Evolutionary conservation across 2,113 vertebrate genomes (phyloP), one percentile per base, ranked within the genome.

Genomic region (Coptodon bakossiorum): DNA sequence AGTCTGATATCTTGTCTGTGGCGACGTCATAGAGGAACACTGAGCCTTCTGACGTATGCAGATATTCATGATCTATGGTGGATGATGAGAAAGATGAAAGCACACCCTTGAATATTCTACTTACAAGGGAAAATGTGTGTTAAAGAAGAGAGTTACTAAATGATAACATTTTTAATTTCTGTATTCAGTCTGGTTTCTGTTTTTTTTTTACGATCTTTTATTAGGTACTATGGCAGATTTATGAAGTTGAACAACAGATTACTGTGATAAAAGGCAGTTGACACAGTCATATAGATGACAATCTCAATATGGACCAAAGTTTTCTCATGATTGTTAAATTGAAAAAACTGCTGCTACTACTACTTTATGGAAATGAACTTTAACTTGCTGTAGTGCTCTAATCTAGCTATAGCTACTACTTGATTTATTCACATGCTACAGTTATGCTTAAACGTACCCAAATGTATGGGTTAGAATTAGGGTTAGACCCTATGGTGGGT

Each of bases 11-110:
- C 0, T 83, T 83, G 79, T 93, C 93, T 13, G 92, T 95, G 82
- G 95, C 82, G 57, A 96, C 94, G 36, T 98, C 94, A 89, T 96
- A 89, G 85, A 97, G 90, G 66, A 96, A 24, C 73, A 99, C 31
- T 2, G 97, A 94, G 57, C 96, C 96, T 17, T 97, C 86, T 73
- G 78, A 79, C 31, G 31, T 91, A 9, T 91, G 91, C 9, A 97
- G 93, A 80, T 95, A 97, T 90, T 97, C 94, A 1, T 71, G 3
- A 88, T 96, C 97, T 97, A 78, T 66, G 56, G 24, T 16, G 54
- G 29, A 50, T 78, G 53, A 82, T 52, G 2, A 40, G 16, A 5
- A 54, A 31, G 40, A 22, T 9, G 17, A 24, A 40, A 13, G 24
- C 2, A 52, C 45, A 80, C 6, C 53, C 22, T 13, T 3, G 16